Evolutionary conservation across 1,140 invertebrate species (phyloP), one percentile per base, ranked within the genome.

Genomic region (Apis dorsata): DNA sequence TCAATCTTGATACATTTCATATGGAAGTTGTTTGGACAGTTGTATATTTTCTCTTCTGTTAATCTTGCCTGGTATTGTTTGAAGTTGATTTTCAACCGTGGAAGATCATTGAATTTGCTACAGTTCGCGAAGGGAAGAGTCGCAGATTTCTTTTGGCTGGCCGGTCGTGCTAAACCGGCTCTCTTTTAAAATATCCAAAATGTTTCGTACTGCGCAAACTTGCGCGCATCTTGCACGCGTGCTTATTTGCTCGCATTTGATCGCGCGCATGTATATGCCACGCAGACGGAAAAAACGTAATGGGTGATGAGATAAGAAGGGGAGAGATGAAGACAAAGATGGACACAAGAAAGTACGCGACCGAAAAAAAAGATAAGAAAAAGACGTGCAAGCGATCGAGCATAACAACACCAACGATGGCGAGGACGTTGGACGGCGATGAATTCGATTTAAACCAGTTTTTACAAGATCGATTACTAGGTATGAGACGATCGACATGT

Each of bases 391-490:
- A 63, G 76, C 70, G 69, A 49, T 24, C 60, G 70, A 57, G 78
- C 70, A 24, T 60, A 76, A 69, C 72, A 53, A 78, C 53, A 66
- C 65, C 53, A 19, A 65, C 70, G 34, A 28, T 53, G 28, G 65
- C 53, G 55, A 60, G 55, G 55, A 51, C 76, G 77, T 49, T n/a
- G 66, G 34, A 49, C 57, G 19, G 17, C 79, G 80, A 77, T 69
- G 73, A 82, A 77, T 82, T 82, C 80, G 80, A 82, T 82, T 69
- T 76, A 82, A 82, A 82, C 80, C 80, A 82, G 80, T 82, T 82
- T 77, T 77, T 82, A 66, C 65, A 21, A 53, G 73, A 82, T 82
- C 80, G 70, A 82, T 82, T 82, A 70, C 80, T 53, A 69, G 80
- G 62, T 69, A 77, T 44, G 34, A 10, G 17, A 12, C 71, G 60